Conservation (phyloP, 1,140 invertebrate genomes). For the Oppia nitens region DNA sequence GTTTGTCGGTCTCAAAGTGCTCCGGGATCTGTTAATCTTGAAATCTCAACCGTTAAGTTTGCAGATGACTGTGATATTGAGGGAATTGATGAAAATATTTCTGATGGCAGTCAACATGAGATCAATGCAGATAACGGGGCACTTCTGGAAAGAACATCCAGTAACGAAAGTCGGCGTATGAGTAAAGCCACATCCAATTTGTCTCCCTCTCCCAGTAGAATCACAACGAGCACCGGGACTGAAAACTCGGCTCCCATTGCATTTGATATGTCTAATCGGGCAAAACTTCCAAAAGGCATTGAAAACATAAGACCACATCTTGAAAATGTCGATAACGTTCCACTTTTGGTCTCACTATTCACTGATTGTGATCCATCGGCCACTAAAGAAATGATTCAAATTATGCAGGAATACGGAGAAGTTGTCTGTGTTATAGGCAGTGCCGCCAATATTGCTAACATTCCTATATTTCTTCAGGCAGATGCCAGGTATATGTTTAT, state of each 20-base stretch:
- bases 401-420: conserved; percentile 91
- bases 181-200: conserved; percentile 15
- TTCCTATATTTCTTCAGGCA: conserved; percentile 77
- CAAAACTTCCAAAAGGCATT: conserved; percentile 85
- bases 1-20: conserved; percentile 12
- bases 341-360: conserved; percentile 82
- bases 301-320: conserved; percentile 91
- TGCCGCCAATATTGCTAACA: conserved; percentile 68
- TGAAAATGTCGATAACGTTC: conserved; percentile 88
- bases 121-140: neutral
- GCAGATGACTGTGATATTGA: conserved; percentile 3
- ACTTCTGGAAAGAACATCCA: neutral
- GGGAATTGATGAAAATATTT: neutral
- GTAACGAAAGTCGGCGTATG: neutral
- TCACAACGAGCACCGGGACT: conserved; percentile 44
- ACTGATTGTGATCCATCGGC: conserved; percentile 82
- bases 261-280: conserved; percentile 80
- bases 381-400: conserved; percentile 73
- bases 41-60: neutral
- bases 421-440: conserved; percentile 79
- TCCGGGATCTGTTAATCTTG: conserved; percentile 2
- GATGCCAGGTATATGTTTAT: conserved; percentile 54
- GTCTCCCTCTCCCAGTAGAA: conserved; percentile 57
- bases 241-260: conserved; percentile 72
- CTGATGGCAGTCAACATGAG: neutral